phyloP scores from a whole-genome alignment of 2,113 vertebrate species.

The Danionella cerebrum region DNA sequence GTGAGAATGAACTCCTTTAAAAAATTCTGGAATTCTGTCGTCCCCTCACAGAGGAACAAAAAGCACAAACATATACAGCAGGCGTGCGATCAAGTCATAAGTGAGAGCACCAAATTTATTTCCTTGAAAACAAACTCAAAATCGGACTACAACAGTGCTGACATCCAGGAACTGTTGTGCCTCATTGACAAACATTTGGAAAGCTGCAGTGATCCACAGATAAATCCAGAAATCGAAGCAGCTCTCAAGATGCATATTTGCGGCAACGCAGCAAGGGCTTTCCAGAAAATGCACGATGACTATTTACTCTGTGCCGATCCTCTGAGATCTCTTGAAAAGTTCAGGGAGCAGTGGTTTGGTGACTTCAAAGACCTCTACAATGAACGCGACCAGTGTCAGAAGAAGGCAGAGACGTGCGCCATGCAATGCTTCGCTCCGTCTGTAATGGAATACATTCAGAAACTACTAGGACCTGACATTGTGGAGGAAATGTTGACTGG shows the following conservation, averaged over 20 bases:
- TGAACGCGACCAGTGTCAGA: constrained; percentile 35
- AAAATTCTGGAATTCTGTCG: neutral
- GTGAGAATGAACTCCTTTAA: neutral
- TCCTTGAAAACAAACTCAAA: neutral
- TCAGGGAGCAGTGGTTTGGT: constrained; percentile 18
- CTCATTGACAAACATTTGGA: neutral
- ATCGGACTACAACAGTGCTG: constrained; percentile 22
- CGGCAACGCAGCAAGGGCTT: constrained; percentile 9
- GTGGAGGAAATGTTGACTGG: constrained; percentile 18
- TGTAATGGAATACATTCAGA: constrained; percentile 9
- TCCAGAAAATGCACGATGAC: constrained; percentile 30
- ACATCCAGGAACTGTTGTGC: constrained; percentile 22
- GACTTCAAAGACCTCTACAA: constrained; percentile 37
- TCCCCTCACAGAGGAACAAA: neutral
- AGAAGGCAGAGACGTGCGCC: constrained; percentile 28
- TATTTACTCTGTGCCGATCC: constrained; percentile 34
- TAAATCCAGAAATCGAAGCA: constrained; percentile 4
- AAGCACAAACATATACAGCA: neutral
- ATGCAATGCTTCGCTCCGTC: constrained; percentile 26
- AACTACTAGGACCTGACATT: constrained; percentile 21
- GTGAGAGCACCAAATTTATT: neutral
- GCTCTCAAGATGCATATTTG: constrained; percentile 39
- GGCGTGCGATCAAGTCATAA: neutral
- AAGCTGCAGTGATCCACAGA: neutral
- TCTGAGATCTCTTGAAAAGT: constrained; percentile 3